Conservation (phyloP, 1,140 invertebrate genomes). For the Forficula auricularia region DNA sequence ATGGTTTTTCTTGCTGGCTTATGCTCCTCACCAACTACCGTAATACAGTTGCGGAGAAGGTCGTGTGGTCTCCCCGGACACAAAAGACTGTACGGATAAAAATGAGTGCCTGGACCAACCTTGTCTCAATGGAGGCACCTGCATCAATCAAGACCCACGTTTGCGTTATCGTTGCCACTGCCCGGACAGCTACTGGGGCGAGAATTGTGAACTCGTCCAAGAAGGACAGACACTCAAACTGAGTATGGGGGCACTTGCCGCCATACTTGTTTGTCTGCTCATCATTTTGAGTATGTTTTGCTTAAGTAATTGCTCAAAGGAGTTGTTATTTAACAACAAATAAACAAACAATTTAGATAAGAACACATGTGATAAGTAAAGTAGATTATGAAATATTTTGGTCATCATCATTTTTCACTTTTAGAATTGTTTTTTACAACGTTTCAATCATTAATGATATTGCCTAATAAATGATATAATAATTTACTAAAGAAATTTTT, state of each 20-base stretch:
- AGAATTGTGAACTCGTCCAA: constrained; percentile 81
- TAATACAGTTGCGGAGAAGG: constrained; percentile 69
- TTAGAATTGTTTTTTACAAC: too few species aligned
- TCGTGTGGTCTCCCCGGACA: constrained; percentile 68
- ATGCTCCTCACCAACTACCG: too few species aligned
- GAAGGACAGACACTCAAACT: constrained; percentile 82
- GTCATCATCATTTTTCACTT: too few species aligned
- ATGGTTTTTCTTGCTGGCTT: too few species aligned
- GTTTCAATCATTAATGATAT: too few species aligned
- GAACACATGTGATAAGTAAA: background rate
- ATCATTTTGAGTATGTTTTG: constrained; percentile 74
- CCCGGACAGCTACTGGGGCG: constrained; percentile 78
- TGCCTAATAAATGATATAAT: too few species aligned
- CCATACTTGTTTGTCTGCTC: constrained; percentile 82
- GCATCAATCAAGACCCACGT: constrained; percentile 72
- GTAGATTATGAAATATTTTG: too few species aligned
- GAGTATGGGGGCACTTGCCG: constrained; percentile 81
- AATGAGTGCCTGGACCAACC: constrained; percentile 85
- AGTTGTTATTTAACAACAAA: too few species aligned
- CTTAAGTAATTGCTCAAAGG: background rate
- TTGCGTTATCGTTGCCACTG: constrained; percentile 70
- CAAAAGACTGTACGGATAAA: constrained; percentile 80
- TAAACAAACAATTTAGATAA: too few species aligned
- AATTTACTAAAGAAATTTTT: too few species aligned
- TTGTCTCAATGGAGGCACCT: constrained; percentile 75